Percentiles rank a stretch among this genome's conserved stretches.
Conservation (phyloP, 1,140 invertebrate genomes). For the Papilio xuthus region DNA sequence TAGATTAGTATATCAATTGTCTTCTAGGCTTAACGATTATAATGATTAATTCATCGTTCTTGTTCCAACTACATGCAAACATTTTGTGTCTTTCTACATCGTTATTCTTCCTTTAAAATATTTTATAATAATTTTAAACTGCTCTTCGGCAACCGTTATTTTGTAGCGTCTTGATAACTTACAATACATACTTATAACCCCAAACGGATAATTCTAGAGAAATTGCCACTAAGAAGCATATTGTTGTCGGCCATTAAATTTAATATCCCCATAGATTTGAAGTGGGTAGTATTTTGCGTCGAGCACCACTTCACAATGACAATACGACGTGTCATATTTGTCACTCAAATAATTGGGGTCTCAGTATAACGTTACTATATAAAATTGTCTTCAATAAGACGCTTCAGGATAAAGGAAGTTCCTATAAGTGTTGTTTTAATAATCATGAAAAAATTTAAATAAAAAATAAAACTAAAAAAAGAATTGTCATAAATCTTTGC, state of each 20-base stretch:
- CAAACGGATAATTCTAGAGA: conserved; percentile 49
- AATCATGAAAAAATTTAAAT: too few species aligned
- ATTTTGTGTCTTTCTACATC: background rate
- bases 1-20: background rate
- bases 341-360: conserved; percentile 43
- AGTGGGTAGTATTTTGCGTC: conserved; percentile 48
- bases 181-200: conserved; percentile 62
- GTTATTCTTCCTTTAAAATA: background rate
- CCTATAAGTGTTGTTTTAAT: background rate
- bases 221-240: conserved; percentile 40
- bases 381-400: conserved; percentile 7
- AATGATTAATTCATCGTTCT: too few species aligned
- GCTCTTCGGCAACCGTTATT: conserved; percentile 36
- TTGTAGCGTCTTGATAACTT: conserved; percentile 41
- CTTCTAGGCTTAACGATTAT: too few species aligned
- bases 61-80: background rate
- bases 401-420: background rate
- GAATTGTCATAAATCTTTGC: too few species aligned
- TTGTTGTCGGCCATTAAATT: conserved; percentile 43
- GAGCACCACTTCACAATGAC: conserved; percentile 59
- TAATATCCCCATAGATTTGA: conserved; percentile 47
- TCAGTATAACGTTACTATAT: conserved; percentile 18
- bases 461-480: too few species aligned
- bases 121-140: background rate
- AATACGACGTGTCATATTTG: conserved; percentile 66